phyloP scores from a whole-genome alignment of 2,797 vertebrate genomes.

The Oryzias sinensis region DNA sequence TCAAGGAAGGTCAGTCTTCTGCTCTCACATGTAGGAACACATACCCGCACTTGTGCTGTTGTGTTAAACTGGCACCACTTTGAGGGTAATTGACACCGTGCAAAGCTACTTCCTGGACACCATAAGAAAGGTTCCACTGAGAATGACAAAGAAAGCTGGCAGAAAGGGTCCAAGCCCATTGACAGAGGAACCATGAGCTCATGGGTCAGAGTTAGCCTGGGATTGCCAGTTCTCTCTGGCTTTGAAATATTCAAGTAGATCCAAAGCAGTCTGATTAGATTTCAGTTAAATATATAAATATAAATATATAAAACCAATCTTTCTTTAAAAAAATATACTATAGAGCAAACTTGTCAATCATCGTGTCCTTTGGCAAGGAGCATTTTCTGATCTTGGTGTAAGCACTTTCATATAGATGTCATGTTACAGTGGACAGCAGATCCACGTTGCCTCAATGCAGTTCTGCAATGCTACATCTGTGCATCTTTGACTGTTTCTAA shows the following conservation, averaged over 20 bases:
- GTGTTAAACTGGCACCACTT: slow-evolving; percentile 61
- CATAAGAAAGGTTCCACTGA: slow-evolving; percentile 58
- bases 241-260: slow-evolving; percentile 27
- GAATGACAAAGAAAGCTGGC: slow-evolving; percentile 64
- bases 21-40: slow-evolving; percentile 23
- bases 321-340: too few relatives aligned
- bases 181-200: slow-evolving; percentile 65
- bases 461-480: background rate
- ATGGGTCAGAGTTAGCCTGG: slow-evolving; percentile 37
- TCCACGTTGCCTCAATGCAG: background rate
- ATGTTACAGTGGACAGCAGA: too few relatives aligned
- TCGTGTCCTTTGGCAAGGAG: too few relatives aligned
- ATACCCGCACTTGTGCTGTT: slow-evolving; percentile 37
- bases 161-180: slow-evolving; percentile 28
- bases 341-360: too few relatives aligned
- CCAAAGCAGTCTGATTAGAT: slow-evolving; percentile 28
- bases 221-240: slow-evolving; percentile 45
- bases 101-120: slow-evolving; percentile 72
- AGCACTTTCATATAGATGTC: too few relatives aligned
- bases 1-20: slow-evolving; percentile 49
- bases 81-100: slow-evolving; percentile 56
- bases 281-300: slow-evolving; percentile 17
- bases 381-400: too few relatives aligned
- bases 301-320: too few relatives aligned
- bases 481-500: background rate